phyloP scores from a whole-genome alignment of 2,113 vertebrate genomes.

The Ceratotherium simum region DNA sequence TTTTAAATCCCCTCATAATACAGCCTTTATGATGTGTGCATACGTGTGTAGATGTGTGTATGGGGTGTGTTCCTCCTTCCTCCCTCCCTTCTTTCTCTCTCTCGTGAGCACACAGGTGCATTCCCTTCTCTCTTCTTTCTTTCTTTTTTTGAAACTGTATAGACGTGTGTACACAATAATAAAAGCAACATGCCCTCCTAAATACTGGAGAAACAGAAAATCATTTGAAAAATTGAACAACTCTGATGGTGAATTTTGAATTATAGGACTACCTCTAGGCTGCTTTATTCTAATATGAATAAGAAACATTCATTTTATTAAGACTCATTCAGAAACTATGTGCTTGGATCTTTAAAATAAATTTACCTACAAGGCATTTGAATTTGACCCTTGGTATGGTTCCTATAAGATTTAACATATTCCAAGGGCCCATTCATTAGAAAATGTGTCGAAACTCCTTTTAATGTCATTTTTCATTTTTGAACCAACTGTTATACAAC shows the following conservation, averaged over 20 bases:
- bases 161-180: background rate
- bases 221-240: background rate
- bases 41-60: background rate
- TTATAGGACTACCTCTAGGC: background rate
- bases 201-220: background rate
- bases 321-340: background rate
- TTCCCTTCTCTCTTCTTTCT: too few species aligned
- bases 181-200: background rate
- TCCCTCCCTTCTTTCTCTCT: background rate
- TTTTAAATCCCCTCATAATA: background rate
- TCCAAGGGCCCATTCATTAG: background rate
- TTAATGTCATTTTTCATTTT: constrained; percentile 35
- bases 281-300: background rate
- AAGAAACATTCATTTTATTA: background rate
- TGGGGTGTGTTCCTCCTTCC: fast-evolving
- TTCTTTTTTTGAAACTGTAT: background rate
- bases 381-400: background rate
- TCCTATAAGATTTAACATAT: background rate
- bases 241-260: background rate
- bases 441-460: background rate
- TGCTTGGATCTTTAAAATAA: constrained; percentile 17
- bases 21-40: background rate
- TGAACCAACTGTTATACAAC: background rate
- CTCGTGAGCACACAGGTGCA: fast-evolving
- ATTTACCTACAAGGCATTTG: background rate